Base-by-base conservation (phyloP, 2,888 invertebrate species). In the Adelphocoris suturalis region DNA sequence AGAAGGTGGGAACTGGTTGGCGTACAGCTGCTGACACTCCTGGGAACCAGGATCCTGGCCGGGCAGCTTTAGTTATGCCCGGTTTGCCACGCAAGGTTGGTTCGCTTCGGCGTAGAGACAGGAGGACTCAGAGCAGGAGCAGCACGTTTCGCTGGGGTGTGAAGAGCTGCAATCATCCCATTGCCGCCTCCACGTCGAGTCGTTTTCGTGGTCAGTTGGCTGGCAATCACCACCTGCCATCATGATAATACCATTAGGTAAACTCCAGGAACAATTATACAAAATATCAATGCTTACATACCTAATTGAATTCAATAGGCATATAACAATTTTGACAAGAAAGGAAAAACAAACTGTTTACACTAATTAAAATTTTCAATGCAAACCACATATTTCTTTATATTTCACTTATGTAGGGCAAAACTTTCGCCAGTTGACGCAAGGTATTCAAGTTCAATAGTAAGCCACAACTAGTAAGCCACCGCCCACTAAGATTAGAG, bases 121-220 rank as follows among this genome's bases (percentile, higher is more conserved):
- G 81, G 95, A 95, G 23, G 95, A 95, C 92, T 95, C 95, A 92
- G 95, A 95, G 57, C 95, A 95, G 93, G 95, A 95, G 86, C 94
- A 90, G 48, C 90, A 94, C 1, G 95, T 95, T 92, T 95, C 95
- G 57, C 94, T 94, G 78, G 94, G 94, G 92, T 94, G 94, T 91
- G 93, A 93, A 13, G 90, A 94, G 92, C 92, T 94, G 61, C 91
- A 91, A 52, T 92, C 92, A 48, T 91, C 91, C 91, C 91, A 91
- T 12, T 75, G 80, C 48, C 90, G 82, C 57, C 89, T 78, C 90
- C 90, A 90, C 16, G 86, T 90, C 13, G 86, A 89, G 13, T 68
- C 84, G 19, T 87, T 89, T 11, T 89, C 82, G 23, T 90, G 87
- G 5, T 87, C 90, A 5, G 14, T 23, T 46, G 78, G 80, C 47